Evolutionary conservation across 2,888 invertebrate genomes (phyloP), one percentile per base, ranked within the genome.

Genomic region (Hirudinaria manillensis): DNA sequence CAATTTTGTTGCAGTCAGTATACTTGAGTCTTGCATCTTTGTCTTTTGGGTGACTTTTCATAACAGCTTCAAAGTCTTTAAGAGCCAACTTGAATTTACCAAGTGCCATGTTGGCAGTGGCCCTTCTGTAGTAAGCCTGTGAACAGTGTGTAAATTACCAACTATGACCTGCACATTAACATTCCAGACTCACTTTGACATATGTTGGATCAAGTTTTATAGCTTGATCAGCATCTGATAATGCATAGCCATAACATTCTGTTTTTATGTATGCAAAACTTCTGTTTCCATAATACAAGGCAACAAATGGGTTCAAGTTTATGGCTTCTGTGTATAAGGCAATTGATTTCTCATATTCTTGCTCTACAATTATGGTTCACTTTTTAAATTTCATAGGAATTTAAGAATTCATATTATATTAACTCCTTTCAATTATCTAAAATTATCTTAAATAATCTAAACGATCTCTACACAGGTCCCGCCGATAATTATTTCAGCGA

Each of bases 41-140:
- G 86, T 99, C 97, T 86, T 89, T 92, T 80, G 98, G 98, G 82
- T 92, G 89, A 76, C 91, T 92, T 88, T 93, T 95, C 79, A 91
- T 91, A 80, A 94, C 94, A 86, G 92, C 91, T 90, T 97, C 96
- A 88, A 93, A 98, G 88, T 99, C 98, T 86, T 91, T 92, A 79
- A 98, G 89, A 16, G 99, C 99, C 87, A 92, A 89, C 87, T 96
- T 97, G 86, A 94, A 97, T 88, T 96, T 96, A 80, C 98, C 97
- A 83, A 98, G 87, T 36, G 97, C 93, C 97, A 99, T 98, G 83
- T 95, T 90, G 51, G 99, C 92, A 1, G 94, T 94, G 0, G 98
- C 99, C 83, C 98, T 89, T 82, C 99, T 89, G 86, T 98, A 99
- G 85, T 95, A 99, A 0, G 95, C 98, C 88, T 86, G 80, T 29